Conservation (phyloP, 2,797 vertebrate genomes). For the Pangasius larnaudii region DNA sequence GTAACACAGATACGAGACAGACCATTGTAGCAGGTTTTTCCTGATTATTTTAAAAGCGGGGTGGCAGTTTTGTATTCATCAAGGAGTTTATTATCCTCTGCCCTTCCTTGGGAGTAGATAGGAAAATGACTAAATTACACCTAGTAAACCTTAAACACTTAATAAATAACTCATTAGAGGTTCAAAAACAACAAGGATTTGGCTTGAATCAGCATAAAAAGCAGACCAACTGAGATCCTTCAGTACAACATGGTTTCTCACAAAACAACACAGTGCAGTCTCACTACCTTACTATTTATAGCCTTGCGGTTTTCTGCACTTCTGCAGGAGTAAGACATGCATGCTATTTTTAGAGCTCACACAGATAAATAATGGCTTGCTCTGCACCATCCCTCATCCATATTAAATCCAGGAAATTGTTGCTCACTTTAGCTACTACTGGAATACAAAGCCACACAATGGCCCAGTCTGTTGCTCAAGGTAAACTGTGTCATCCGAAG, state of each 20-base stretch:
- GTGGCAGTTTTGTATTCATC: background rate
- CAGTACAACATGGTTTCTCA: background rate
- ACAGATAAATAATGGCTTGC: slow-evolving; percentile 76
- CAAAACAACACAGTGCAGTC: slow-evolving; percentile 51
- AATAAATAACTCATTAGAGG: background rate
- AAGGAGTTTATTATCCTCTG: background rate
- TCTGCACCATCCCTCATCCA: slow-evolving; percentile 26
- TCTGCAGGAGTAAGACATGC: slow-evolving; percentile 59
- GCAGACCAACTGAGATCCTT: background rate
- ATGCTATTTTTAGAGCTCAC: slow-evolving; percentile 75
- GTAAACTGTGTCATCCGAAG: background rate
- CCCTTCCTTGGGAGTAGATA: background rate
- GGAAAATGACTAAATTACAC: background rate
- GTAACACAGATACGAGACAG: background rate
- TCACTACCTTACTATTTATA: slow-evolving; percentile 77
- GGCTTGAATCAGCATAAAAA: background rate
- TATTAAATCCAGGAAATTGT: slow-evolving; percentile 44
- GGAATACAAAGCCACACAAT: slow-evolving; percentile 57
- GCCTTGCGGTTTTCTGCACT: slow-evolving; percentile 55
- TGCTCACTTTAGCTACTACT: slow-evolving; percentile 34
- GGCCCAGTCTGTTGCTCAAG: background rate
- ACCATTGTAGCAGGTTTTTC: background rate
- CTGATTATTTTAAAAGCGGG: background rate
- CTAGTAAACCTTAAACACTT: background rate
- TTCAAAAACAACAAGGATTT: background rate